Conservation (phyloP, 92 coral and sea anemone species). For the Zoanthus solanderi region DNA sequence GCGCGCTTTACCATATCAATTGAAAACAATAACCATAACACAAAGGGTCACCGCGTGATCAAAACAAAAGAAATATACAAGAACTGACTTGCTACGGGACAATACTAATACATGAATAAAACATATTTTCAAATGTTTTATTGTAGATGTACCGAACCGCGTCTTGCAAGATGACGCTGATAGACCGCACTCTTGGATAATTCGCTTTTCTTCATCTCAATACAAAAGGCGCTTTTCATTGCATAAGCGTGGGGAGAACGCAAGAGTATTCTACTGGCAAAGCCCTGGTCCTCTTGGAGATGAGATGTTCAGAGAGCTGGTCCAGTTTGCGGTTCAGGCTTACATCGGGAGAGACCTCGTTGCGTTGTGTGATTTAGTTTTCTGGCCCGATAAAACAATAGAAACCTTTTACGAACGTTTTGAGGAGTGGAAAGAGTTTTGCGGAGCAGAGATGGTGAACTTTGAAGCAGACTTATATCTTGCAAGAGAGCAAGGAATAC, state of each 20-base stretch:
- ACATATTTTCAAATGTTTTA: neutral
- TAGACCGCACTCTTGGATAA: slow-evolving; percentile 24
- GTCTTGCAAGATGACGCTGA: slow-evolving; percentile 16
- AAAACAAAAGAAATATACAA: no score
- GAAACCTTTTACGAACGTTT: neutral
- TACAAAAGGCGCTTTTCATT: neutral
- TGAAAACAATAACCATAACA: no score
- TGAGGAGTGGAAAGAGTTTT: slow-evolving; percentile 20
- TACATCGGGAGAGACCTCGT: slow-evolving; percentile 44
- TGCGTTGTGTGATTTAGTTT: slow-evolving; percentile 25
- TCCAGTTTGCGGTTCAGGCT: slow-evolving; percentile 36
- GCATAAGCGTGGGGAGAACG: neutral
- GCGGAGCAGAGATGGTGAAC: slow-evolving; percentile 32
- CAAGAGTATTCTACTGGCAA: neutral
- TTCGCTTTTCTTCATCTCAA: neutral
- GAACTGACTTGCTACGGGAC: no score
- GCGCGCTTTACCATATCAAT: no score
- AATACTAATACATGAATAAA: no score
- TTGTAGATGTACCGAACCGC: slow-evolving; percentile 26
- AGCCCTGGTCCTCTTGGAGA: neutral
- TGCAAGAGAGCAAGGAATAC: slow-evolving; percentile 33
- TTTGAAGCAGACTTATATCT: slow-evolving; percentile 31
- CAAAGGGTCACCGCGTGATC: no score
- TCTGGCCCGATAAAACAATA: slow-evolving; percentile 3
- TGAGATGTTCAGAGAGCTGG: slow-evolving; percentile 10